Base-by-base conservation (phyloP, 2,797 vertebrate genomes). In the Lerista edwardsae region DNA sequence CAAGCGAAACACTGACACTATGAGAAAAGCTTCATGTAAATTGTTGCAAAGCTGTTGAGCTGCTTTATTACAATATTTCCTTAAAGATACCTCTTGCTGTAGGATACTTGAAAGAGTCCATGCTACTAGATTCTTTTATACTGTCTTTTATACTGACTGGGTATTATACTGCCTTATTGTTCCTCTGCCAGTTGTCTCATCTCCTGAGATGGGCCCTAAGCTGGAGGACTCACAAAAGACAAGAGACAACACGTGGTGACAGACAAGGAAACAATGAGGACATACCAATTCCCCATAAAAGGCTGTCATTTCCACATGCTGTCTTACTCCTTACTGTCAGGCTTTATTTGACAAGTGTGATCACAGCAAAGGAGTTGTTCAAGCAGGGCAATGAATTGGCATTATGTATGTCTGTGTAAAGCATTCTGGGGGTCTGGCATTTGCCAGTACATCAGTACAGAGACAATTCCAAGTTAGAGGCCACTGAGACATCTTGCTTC, bases 281-380 rank as follows among this genome's bases (percentile, higher is more conserved):
- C 69, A 77, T 77, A 78, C 36, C 55, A 59, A 1, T 77, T 71
- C 55, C n/a, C 31, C 75, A 78, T 55, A 71, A 78, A 84, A 77
- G 75, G n/a, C 65, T 84, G 82, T 34, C 82, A 44, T 84, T 84
- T 84, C 51, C 75, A 77, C 65, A 77, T 71, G 36, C 82, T 84
- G 55, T 84, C 75, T 71, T 2, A 75, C 61, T 74, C 36, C 7
- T 84, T 75, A 27, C 39, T 77, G 39, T 77, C 65, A 69, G 65
- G 64, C 64, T 84, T 83, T 77, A 71, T 78, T 84, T 71, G 55
- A 84, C n/a, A 77, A 84, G 75, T 51, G 55, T 39, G 81, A 75
- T 75, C 81, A 82, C 61, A 82, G 61, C 61, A 84, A 71, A 84
- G 36, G 21, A 71, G 61, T 77, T 7, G 27, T 69, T 71, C 65